A percentile compares a stretch with the other conserved stretches of the same genome.
These are phyloP conservation scores for Luffia ferchaultella DNA, from an alignment of 2,888 invertebrate genomes.

Conservation along the genomic window DNA sequence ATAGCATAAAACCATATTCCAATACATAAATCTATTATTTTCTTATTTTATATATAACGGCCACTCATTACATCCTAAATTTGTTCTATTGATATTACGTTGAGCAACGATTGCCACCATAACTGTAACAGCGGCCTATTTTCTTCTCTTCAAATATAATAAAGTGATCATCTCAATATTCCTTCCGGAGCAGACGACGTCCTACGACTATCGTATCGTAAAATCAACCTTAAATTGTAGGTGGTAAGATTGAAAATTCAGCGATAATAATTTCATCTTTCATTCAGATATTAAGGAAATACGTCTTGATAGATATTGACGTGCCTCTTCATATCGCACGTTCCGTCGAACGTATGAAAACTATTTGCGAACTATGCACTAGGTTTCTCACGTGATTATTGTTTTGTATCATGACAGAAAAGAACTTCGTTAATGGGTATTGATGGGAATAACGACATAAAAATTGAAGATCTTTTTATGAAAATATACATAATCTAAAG, in stretches of 20 bases:
- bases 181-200: constrained; percentile 3
- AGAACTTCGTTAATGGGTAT: too few relatives aligned
- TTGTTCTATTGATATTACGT: not conserved
- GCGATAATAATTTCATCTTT: constrained; percentile 1
- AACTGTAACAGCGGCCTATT: constrained; percentile 7
- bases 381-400: not conserved
- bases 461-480: too few relatives aligned
- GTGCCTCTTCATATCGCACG: constrained; percentile 6
- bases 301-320: constrained; percentile 6
- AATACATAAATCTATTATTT: not conserved
- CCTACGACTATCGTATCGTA: not conserved
- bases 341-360: constrained; percentile 7
- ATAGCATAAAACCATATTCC: not conserved
- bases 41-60: not conserved
- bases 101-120: not conserved
- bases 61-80: not conserved
- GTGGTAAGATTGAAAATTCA: not conserved
- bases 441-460: too few relatives aligned
- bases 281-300: constrained; percentile 6
- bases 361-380: constrained; percentile 1
- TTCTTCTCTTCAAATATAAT: constrained; percentile 8
- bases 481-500: too few relatives aligned
- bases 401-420: not conserved
- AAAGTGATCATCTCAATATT: constrained; percentile 8
- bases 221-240: not conserved